Evolutionary conservation across 2,797 vertebrate species (phyloP).

Genomic region (Alectoris magna): DNA sequence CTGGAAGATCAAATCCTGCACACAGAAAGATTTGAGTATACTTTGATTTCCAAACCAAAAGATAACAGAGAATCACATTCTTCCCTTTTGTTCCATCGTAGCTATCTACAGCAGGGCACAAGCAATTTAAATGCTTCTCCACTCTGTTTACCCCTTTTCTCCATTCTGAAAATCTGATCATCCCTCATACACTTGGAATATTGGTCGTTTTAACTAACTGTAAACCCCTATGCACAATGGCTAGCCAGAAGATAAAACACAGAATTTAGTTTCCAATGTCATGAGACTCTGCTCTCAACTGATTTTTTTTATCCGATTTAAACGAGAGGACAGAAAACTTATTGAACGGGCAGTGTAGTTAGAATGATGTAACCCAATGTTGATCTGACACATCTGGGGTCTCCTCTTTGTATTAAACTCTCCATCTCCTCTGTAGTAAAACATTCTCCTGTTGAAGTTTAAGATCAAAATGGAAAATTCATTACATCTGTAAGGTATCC

Average conservation of each 20-base stretch:
- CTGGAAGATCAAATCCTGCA: not conserved
- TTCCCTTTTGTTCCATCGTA: not conserved
- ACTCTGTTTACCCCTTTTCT: not conserved
- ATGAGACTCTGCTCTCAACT: not conserved
- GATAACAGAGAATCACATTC: not conserved
- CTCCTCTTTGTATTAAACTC: not conserved
- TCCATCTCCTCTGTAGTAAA: not conserved
- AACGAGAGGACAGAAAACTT: not conserved
- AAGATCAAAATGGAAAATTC: conserved; percentile 15
- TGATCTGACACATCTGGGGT: not conserved
- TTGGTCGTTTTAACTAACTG: not conserved
- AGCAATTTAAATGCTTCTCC: not conserved
- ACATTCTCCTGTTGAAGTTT: not conserved
- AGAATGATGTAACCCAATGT: not conserved
- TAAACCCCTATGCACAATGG: not conserved
- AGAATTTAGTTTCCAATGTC: not conserved
- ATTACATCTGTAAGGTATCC: conserved; percentile 21
- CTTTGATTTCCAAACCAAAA: not conserved
- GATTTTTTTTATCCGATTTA: not conserved
- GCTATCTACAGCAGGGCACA: not conserved
- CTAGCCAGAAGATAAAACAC: not conserved
- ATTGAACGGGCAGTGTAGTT: not conserved
- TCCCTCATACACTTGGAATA: not conserved
- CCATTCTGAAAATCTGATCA: not conserved
- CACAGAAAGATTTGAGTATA: not conserved